Base-by-base conservation (phyloP, 2,797 vertebrate genomes). In the Hyperoplus lanceolatus region DNA sequence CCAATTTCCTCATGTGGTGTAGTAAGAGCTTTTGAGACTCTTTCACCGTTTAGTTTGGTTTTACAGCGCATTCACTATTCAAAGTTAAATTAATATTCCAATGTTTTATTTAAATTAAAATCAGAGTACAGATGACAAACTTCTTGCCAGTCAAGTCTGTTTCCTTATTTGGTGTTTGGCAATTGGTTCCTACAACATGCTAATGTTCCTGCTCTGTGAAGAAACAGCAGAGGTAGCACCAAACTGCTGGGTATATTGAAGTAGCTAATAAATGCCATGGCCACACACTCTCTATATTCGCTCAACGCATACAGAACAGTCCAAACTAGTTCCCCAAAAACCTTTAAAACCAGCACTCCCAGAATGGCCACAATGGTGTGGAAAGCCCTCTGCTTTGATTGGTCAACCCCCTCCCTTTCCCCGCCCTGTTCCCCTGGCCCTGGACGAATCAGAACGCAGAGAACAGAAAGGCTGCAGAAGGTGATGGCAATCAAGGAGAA, bases 201-300 rank as follows among this genome's bases (percentile, higher is more conserved):
- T 2, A 14, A 36, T 2, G 6, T 53, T 14, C 72, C 62, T 3
- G n/a, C 21, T 73, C 75, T 82, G 9, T 67, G 56, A 2, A 89
- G 66, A 42, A 86, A 90, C 53, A 82, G 7, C 45, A 86, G 14
- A 13, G 89, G 85, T 11, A 73, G 46, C 12, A 83, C 73, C 21
- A 87, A 48, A 54, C n/a, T 83, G 39, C 75, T 21, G 0, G 73
- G 79, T 3, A 85, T 0, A 0, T 38, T 70, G 5, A 73, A 21
- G 54, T 57, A 84, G 3, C 12, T 0, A 3, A 1, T 10, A 6
- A 0, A 4, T 1, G 3, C 0, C 0, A 57, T 0, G 1, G 18
- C 0, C 0, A 67, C 0, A 62, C 85, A 89, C 0, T 3, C 0
- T 0, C 0, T 0, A 2, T 5, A 15, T 1, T 5, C 13, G 0